Evolutionary conservation across 2,113 vertebrate genomes (phyloP).

Genomic region (Ciconia maguari): DNA sequence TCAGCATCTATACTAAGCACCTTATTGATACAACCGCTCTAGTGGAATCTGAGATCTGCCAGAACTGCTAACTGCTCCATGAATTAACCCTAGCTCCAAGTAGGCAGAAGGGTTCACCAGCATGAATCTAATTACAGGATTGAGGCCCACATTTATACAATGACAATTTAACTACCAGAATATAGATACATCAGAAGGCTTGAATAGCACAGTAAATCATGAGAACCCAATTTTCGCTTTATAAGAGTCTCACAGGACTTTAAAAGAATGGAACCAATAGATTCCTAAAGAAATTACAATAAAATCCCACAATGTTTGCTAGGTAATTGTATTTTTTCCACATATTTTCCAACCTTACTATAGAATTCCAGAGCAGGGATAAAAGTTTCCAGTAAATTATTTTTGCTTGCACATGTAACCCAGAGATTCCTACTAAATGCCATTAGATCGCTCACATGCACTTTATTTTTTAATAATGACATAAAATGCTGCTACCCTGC

Average conservation of each 20-base stretch:
- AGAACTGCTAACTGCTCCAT: background rate
- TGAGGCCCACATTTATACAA: background rate
- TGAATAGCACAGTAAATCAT: background rate
- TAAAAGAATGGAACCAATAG: background rate
- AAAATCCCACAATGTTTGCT: background rate
- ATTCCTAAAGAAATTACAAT: background rate
- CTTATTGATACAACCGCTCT: background rate
- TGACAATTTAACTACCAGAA: background rate
- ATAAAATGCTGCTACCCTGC: background rate
- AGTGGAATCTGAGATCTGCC: background rate
- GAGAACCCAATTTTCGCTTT: background rate
- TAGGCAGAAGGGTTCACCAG: slow-evolving; percentile 32
- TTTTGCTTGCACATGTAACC: background rate
- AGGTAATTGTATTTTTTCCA: background rate
- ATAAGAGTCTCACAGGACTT: background rate
- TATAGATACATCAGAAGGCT: background rate
- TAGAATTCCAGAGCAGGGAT: background rate
- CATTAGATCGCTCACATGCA: background rate
- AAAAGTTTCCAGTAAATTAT: background rate
- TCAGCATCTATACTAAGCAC: background rate
- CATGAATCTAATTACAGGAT: slow-evolving; percentile 8
- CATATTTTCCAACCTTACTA: background rate
- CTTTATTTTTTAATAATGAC: background rate
- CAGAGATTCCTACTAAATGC: background rate
- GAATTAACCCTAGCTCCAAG: slow-evolving; percentile 28